Percentiles rank a stretch among this genome's conserved stretches.
These are phyloP conservation scores for Leptodactylus fallax DNA, from an alignment of 2,797 vertebrate genomes.

Conservation along the genomic window DNA sequence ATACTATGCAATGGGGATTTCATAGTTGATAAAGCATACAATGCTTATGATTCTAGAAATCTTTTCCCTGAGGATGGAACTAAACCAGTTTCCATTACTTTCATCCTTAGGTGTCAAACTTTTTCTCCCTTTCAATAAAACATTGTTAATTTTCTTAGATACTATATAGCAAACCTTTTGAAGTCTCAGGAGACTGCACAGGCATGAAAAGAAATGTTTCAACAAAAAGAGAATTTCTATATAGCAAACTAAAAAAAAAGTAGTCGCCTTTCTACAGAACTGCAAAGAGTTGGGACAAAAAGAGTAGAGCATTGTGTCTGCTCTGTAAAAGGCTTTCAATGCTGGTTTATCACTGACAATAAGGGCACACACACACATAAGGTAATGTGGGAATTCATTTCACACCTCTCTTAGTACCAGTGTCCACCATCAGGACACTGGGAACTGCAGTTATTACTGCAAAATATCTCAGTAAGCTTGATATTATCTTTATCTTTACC, in stretches of 20 bases:
- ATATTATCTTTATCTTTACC: too few relatives aligned
- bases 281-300: background rate
- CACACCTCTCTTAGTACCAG: background rate
- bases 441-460: too few relatives aligned
- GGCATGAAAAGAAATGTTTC: background rate
- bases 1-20: constrained; percentile 5
- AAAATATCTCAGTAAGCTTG: too few relatives aligned
- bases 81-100: constrained; percentile 28
- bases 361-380: background rate
- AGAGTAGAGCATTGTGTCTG: background rate
- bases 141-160: constrained; percentile 10
- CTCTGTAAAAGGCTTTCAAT: background rate
- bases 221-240: constrained; percentile 18
- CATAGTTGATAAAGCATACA: background rate
- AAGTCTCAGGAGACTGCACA: background rate
- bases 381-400: background rate
- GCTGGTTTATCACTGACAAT: background rate
- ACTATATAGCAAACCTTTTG: background rate
- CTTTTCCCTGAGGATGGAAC: constrained; percentile 8
- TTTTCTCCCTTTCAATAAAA: constrained; percentile 20
- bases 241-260: constrained; percentile 5
- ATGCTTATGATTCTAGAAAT: constrained; percentile 4
- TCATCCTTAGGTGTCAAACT: constrained; percentile 25
- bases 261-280: constrained; percentile 24
- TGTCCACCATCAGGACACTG: too few relatives aligned